Base-by-base conservation (phyloP, 1,140 invertebrate genomes). In the Pachyrhynchus sulphureomaculatus region DNA sequence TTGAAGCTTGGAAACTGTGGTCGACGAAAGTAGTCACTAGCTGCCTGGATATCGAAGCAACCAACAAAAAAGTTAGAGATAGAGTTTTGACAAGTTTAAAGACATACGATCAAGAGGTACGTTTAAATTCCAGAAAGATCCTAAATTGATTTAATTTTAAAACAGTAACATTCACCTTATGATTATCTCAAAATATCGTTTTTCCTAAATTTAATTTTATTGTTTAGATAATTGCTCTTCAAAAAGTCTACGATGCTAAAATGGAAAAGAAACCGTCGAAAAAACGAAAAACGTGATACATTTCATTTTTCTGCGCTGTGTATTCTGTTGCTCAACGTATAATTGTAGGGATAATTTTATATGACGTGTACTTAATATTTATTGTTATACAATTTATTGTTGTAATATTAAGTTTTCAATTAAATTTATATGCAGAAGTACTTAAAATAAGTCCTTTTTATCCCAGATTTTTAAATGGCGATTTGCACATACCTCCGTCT, bases 21-120 rank as follows among this genome's bases (percentile, higher is more conserved):
- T 63, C 67, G 4, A 55, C 62, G 36, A 53, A 57, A 37, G 59
- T 68, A 24, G 54, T 68, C 4, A 60, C 49, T 15, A 60, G 54
- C 29, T 68, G 64, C 47, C 20, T 66, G 39, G 62, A 62, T 32
- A 59, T 68, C 18, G 64, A 68, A 44, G 36, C 53, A 29, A 57
- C 41, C 5, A 66, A 68, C 37, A 65, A 64, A 54, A 64, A 62
- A 44, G 54, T 53, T 24, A 41, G 62, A 32, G 48, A 66, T 37
- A 37, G 21, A 41, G 37, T 68, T 17, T 49, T 66, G 17, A 44
- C 23, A 21, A 62, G 45, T 41, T 51, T 66, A 62, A 41, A 64
- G 24, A 23, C 15, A 15, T 56, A 51, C 21, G 67, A 68, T 59
- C 36, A 47, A 9, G 57, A 68, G 64, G 64, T 68, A 53, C 12